Evolutionary conservation across 1,140 invertebrate genomes (phyloP), one percentile per base, ranked within the genome.

Genomic region (Drosophila aff.): DNA sequence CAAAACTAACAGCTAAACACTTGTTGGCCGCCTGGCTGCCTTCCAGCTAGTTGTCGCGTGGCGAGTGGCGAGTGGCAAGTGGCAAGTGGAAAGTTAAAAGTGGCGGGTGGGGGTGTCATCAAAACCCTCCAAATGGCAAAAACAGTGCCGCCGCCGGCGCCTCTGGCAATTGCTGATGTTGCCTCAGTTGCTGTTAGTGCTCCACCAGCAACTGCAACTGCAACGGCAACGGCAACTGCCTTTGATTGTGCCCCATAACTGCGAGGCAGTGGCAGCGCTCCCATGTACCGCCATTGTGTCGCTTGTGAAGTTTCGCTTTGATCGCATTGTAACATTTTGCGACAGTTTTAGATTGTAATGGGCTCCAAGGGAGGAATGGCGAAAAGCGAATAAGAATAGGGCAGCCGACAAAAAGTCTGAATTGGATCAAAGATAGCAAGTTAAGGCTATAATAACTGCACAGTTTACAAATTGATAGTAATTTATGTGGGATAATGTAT

Each of bases 1-100:
- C 84, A 89, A 89, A 87, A 89, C 76, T 57, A 57, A 57, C 53
- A 57, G 77, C 84, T 89, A 89, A 87, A 89, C 84, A 87, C 84
- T 87, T 87, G 84, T 87, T 87, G 84, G 81, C 83, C 58, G 76
- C 72, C 65, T 44, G 67, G 49, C 75, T 77, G 75, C 75, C 75
- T 77, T 77, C 74, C 75, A 77, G 75, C 75, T 77, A 77, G 63
- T 77, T 77, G 74, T 66, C 63, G 75, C 72, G 63, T 41, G 52
- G 47, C 68, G 43, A 66, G 47, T 60, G 73, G 38, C 58, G 36
- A 53, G 26, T 28, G 26, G 26, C 31, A 11, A 50, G 46, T 59
- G 73, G 38, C 40, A 36, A 53, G 50, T 36, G 31, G 31, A 36
- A 44, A 53, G 52, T 53, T 16, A 13, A 16, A 40, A 38, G 33